These are phyloP conservation scores for Scarus forsteni DNA, from an alignment of 2,797 vertebrate genomes.

Conservation along the genomic window DNA sequence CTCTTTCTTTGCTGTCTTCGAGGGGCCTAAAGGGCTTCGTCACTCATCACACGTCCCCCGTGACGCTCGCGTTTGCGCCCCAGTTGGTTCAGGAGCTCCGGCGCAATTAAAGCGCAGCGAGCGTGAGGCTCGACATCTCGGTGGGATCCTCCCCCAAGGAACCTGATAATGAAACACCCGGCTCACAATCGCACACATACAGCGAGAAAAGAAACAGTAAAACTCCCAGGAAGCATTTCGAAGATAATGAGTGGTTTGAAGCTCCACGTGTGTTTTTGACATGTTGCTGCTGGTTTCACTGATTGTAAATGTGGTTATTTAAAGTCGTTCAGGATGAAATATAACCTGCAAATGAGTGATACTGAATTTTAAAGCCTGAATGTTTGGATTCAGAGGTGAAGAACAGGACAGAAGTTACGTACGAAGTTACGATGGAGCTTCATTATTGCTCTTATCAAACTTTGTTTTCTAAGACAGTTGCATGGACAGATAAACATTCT, in stretches of 20 bases:
- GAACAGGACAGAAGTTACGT: background rate
- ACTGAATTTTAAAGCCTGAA: background rate
- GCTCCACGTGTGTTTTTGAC: background rate
- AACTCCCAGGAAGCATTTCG: slow-evolving; percentile 12
- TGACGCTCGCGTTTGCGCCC: slow-evolving; percentile 18
- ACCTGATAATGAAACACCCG: slow-evolving; percentile 79
- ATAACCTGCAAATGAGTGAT: background rate
- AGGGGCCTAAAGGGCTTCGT: slow-evolving; percentile 36
- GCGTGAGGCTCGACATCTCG: slow-evolving; percentile 36
- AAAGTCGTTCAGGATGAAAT: background rate
- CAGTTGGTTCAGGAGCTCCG: slow-evolving; percentile 28
- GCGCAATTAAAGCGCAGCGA: slow-evolving; percentile 61
- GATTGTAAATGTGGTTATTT: background rate
- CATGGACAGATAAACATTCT: too few relatives aligned
- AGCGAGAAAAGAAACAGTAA: slow-evolving; percentile 41
- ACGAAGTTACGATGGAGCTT: too few relatives aligned
- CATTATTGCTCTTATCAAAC: too few relatives aligned
- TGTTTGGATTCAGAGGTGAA: background rate
- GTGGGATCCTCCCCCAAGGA: slow-evolving; percentile 61
- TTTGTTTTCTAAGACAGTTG: too few relatives aligned
- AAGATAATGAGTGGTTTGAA: slow-evolving; percentile 20
- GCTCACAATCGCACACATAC: slow-evolving; percentile 36
- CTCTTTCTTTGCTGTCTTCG: background rate
- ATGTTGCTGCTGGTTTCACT: background rate
- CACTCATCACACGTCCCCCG: slow-evolving; percentile 44